Conservation (phyloP, 2,113 vertebrate genomes). For the Motacilla tschutschensis region DNA sequence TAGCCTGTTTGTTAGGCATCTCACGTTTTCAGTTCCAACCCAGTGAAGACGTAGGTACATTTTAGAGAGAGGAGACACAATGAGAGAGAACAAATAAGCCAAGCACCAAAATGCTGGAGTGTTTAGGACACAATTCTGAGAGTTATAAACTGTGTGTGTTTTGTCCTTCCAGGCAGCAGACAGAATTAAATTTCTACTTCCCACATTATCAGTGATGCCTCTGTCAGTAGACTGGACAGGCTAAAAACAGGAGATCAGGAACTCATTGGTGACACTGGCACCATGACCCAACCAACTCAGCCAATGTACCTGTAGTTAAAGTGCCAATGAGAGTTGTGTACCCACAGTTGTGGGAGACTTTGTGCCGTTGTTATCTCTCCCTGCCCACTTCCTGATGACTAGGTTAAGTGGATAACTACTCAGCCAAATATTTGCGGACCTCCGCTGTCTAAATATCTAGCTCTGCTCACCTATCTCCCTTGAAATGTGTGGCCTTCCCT, state of each 20-base stretch:
- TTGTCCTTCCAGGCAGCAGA: background rate
- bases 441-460: background rate
- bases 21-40: slow-evolving; percentile 27
- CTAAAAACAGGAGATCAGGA: background rate
- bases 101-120: background rate
- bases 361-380: fast-evolving
- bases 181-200: background rate
- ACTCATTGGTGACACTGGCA: background rate
- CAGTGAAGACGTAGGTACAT: background rate
- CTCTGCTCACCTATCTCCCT: background rate
- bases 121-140: background rate
- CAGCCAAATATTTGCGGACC: background rate
- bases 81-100: background rate
- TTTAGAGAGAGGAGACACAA: background rate
- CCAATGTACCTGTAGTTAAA: background rate
- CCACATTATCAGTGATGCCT: background rate
- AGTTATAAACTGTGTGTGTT: background rate
- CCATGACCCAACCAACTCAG: background rate
- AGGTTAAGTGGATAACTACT: background rate
- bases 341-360: background rate
- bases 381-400: background rate
- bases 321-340: background rate
- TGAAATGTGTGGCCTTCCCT: background rate
- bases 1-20: slow-evolving; percentile 40
- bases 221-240: background rate